phyloP scores from a whole-genome alignment of 2,888 invertebrate species.

The Bombyx huttoni region DNA sequence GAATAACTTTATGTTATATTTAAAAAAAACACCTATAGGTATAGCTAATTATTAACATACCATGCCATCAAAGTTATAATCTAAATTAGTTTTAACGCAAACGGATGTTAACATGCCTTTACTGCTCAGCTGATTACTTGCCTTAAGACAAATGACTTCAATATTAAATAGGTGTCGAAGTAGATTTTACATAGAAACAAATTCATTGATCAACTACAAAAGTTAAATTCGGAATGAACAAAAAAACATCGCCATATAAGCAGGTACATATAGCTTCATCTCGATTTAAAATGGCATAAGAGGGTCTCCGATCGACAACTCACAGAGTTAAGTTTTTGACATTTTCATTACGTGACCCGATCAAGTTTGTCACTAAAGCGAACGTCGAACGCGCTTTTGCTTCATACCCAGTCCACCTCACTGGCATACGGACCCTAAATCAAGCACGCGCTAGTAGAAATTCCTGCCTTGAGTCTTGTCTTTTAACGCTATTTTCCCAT shows the following conservation, averaged over 20 bases:
- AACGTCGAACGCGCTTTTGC: constrained; percentile 27
- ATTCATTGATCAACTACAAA: too few species aligned
- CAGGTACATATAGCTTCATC: constrained; percentile 1
- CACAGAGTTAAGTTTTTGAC: constrained; percentile 56
- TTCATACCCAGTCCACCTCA: neutral
- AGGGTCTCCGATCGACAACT: constrained; percentile 12
- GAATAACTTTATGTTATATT: too few species aligned
- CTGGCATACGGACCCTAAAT: neutral
- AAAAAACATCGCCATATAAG: constrained; percentile 1
- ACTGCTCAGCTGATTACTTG: too few species aligned
- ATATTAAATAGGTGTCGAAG: too few species aligned
- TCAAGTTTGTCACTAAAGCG: constrained; percentile 67
- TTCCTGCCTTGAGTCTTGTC: constrained; percentile 4
- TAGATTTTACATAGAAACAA: too few species aligned
- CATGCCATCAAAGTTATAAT: too few species aligned
- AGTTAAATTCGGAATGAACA: neutral
- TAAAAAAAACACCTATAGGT: too few species aligned
- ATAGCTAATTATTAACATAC: too few species aligned
- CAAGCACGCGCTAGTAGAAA: constrained; percentile 5
- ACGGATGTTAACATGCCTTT: too few species aligned
- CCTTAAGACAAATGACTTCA: too few species aligned
- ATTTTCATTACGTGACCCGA: constrained; percentile 80
- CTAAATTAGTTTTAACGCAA: too few species aligned
- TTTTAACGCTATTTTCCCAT: constrained; percentile 6
- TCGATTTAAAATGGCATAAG: too few species aligned